phyloP scores from a whole-genome alignment of 2,113 vertebrate genomes.

The Spizaetus ornatus region DNA sequence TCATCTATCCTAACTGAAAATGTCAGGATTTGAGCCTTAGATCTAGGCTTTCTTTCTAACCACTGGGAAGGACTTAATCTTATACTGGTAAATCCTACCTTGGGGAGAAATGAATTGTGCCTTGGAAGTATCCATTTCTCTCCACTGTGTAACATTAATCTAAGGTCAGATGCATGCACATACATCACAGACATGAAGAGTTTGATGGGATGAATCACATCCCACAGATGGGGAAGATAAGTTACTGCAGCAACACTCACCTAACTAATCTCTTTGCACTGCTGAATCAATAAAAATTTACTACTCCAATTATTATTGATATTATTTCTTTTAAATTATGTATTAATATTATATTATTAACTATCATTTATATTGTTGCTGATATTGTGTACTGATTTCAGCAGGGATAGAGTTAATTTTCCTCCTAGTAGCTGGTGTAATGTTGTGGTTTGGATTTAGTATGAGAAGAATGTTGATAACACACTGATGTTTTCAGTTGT shows the following conservation, averaged over 20 bases:
- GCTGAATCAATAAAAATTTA: neutral
- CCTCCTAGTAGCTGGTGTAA: too few species aligned
- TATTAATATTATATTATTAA: neutral
- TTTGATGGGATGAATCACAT: neutral
- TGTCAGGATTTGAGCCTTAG: neutral
- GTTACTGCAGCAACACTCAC: neutral
- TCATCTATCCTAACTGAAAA: neutral
- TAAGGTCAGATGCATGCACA: neutral
- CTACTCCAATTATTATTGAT: neutral
- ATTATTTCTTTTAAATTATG: neutral
- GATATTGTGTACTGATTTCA: too few species aligned
- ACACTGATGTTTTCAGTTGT: too few species aligned
- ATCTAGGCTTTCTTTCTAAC: neutral
- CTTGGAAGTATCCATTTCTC: neutral
- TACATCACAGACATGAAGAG: neutral
- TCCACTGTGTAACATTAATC: neutral
- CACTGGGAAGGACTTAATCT: neutral
- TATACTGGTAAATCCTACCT: neutral
- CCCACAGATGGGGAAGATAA: neutral
- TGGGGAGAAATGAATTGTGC: neutral
- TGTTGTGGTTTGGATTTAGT: too few species aligned
- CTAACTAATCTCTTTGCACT: neutral
- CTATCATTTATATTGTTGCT: neutral
- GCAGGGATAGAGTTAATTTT: too few species aligned
- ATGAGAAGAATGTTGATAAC: too few species aligned